Evolutionary conservation across 2,888 invertebrate genomes (phyloP), one percentile per base, ranked within the genome.

Genomic region (Drosophila silvestris): DNA sequence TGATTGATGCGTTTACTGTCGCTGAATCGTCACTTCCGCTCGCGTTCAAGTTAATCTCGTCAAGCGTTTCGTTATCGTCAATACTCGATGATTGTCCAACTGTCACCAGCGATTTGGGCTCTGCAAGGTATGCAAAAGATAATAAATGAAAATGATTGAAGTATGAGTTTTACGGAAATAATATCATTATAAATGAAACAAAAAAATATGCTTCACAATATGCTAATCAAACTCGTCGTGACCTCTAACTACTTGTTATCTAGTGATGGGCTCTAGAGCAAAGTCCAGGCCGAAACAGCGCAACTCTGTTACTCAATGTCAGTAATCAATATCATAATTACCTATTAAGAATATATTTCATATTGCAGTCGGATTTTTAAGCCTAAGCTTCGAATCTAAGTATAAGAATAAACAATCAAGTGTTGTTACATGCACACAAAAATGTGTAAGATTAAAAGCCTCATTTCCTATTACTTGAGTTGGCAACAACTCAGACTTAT

Each of bases 41-140:
- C 39, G 91, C 70, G 75, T 94, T 94, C 64, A 95, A 91, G 84
- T 94, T 94, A 0, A 94, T 93, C 82, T 94, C 95, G 74, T 93
- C 93, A 51, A 94, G 92, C 47, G 91, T 92, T 65, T 95, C 95
- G 57, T 94, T 95, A 35, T 94, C 94, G 77, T 94, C 94, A 9
- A 94, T 81, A 22, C 84, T 87, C 4, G 92, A 82, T 16, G 90
- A 74, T 56, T 91, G 89, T 22, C 93, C 93, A 59, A 93, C 92
- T 26, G 92, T 92, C 16, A 93, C 92, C 70, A 92, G 81, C 4
- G 92, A 85, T 73, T 92, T 93, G 5, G 89, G 83, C 79, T 93
- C 93, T 93, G 81, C 28, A 90, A 85, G 28, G 16, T 37, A 58
- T 28, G 37, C 9, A 14, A 67, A 47, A 66, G 12, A 44, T 35